A percentile compares a stretch with the other conserved stretches of the same genome.
Conservation (phyloP, 2,888 invertebrate genomes). For the Notocelia uddmanniana region DNA sequence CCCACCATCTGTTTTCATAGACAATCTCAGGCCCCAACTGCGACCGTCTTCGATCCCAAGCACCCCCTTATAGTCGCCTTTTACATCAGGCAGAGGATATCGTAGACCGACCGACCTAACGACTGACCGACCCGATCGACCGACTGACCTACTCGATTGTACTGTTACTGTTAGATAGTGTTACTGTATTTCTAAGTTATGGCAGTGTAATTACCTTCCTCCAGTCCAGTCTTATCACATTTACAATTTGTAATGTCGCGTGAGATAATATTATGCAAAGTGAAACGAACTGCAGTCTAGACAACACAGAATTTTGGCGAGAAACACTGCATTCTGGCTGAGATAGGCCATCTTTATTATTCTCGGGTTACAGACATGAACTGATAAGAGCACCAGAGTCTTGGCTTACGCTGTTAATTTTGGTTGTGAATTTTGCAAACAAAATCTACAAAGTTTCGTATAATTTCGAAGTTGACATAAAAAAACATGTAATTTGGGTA, state of each 20-base stretch:
- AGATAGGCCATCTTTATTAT: conserved; percentile 24
- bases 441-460: not conserved
- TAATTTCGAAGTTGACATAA: too few species aligned
- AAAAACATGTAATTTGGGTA: too few species aligned
- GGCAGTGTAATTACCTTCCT: not conserved
- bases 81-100: too few species aligned
- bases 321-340: conserved; percentile 6
- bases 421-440: not conserved
- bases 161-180: too few species aligned
- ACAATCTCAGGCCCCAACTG: too few species aligned
- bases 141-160: too few species aligned
- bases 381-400: not conserved
- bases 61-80: too few species aligned
- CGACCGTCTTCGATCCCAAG: too few species aligned
- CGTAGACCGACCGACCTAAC: too few species aligned
- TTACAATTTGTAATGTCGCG: conserved; percentile 37
- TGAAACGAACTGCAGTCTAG: conserved; percentile 19
- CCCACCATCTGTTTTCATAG: too few species aligned
- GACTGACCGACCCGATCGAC: too few species aligned
- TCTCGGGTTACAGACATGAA: not conserved
- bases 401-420: not conserved
- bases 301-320: conserved; percentile 17
- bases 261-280: conserved; percentile 36
- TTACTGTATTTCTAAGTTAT: not conserved
- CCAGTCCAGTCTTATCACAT: conserved; percentile 30